Base-by-base conservation (phyloP, 2,113 vertebrate species). In the Oceanodroma tethys region DNA sequence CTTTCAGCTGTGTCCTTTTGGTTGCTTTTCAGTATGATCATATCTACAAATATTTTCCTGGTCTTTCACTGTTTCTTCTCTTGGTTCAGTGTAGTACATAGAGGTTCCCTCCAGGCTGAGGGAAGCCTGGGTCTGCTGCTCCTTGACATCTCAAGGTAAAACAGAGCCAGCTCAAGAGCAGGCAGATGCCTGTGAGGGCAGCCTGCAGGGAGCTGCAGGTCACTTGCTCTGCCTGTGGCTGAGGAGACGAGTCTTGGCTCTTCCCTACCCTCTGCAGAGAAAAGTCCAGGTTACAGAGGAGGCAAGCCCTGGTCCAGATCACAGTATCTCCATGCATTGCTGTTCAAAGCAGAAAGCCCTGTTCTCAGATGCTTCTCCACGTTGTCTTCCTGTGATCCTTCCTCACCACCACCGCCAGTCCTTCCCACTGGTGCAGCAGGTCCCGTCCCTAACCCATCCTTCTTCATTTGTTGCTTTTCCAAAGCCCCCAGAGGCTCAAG, bases 281-380 rank as follows among this genome's bases (percentile, higher is more conserved):
- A 19, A 30, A 45, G 62, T 81, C 63, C 9, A 23, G 12, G 18
- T 68, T 58, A 20, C 17, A 88, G 59, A 91, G 53, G 52, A 38
- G 40, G 27, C 16, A 63, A 7, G 21, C 30, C 7, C 30, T 53
- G 32, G 34, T 68, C 26, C 27, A 38, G 16, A 27, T 32, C 30
- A 7, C 73, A 16, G 22, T 42, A 30, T 32, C 18, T 68, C 29
- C 13, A 1, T 52, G 23, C 15, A 45, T 60, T 0, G 0, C 42
- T 50, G 20, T 27, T 85, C 16, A 60, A 38, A 75, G 58, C 20
- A 42, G 42, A 68, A 76, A 90, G 29, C 15, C 7, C 25, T 45
- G 6, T 67, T 45, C 9, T 21, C 65, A 45, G 43, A 45, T 62
- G 40, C 19, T 53, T 79, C 63, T 43, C 20, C 13, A 30, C 40